Evolutionary conservation across 2,888 invertebrate genomes (phyloP), one percentile per base, ranked within the genome.

Genomic region (Panzeria rudis): DNA sequence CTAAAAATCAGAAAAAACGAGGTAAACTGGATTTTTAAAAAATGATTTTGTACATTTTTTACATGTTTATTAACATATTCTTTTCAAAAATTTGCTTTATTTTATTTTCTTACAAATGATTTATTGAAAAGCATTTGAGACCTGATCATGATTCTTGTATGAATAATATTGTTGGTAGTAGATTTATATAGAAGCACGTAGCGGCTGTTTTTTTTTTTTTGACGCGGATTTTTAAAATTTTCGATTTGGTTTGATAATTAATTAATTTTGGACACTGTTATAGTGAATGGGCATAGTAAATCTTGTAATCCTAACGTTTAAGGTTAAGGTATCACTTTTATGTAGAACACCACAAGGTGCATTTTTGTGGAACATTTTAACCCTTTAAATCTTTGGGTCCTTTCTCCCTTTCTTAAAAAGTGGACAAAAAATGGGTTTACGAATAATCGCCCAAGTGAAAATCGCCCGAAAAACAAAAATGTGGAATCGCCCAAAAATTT

Each of bases 1-100:
- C 29, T 64, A 5, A n/a, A 59, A 75, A 75, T 32, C n/a, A n/a
- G 11, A 23, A 13, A 71, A 56, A 64, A 54, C 71, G 38, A 35
- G 52, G 23, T 25, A 17, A 78, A 78, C 78, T 71, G 38, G 71
- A 62, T 64, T 71, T 52, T n/a, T n/a, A n/a, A n/a, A n/a, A n/a
- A n/a, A n/a, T n/a, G n/a, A n/a, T n/a, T n/a, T n/a, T n/a, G n/a
- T n/a, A n/a, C n/a, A 64, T 44, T 29, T 64, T 3, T 44, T 64
- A 25, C 4, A 15, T 25, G 41, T n/a, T n/a, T 25, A 17, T 2
- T 20, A 20, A 9, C 7, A 20, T 17, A 20, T 50, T 50, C 9
- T 17, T 20, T 41, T 7, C 3, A 38, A 38, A 38, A 38, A 8
- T 38, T 7, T 38, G 5, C 9, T 38, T 9, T 8, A 38, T 38